Conservation (phyloP, 2,888 invertebrate genomes). For the Beris morrisii region DNA sequence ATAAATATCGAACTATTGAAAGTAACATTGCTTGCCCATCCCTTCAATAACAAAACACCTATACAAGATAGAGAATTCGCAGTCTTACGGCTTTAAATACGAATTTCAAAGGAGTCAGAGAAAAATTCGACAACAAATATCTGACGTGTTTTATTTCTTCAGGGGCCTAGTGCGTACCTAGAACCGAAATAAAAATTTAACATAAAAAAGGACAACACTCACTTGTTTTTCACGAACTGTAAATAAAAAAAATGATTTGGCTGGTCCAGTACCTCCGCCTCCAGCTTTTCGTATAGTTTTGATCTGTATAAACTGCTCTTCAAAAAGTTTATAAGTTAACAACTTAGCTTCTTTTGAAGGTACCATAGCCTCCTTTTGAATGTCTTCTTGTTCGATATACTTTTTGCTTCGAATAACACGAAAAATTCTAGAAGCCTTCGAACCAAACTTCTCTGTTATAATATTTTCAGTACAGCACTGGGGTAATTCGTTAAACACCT, state of each 20-base stretch:
- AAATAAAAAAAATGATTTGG: conserved; percentile 79
- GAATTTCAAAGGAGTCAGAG: too few relatives aligned
- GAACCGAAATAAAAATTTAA: too few relatives aligned
- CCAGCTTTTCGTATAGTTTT: conserved; percentile 73
- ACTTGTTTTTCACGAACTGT: conserved; percentile 69
- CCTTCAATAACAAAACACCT: too few relatives aligned
- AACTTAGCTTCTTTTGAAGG: conserved; percentile 91
- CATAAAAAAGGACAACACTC: conserved; percentile 27
- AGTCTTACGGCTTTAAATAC: too few relatives aligned
- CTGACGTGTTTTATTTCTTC: too few relatives aligned
- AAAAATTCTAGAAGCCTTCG: conserved; percentile 84
- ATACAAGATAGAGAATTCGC: too few relatives aligned
- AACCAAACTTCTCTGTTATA: conserved; percentile 82
- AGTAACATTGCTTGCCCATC: too few relatives aligned
- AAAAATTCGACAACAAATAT: too few relatives aligned
- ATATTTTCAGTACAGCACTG: conserved; percentile 72
- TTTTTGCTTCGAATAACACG: conserved; percentile 78
- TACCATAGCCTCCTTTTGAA: conserved; percentile 91
- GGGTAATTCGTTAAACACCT: conserved; percentile 72
- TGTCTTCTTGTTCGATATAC: conserved; percentile 87
- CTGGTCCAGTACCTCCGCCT: conserved; percentile 70
- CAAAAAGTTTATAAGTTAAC: conserved; percentile 79
- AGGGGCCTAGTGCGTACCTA: too few relatives aligned
- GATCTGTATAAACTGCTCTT: conserved; percentile 62
- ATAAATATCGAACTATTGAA: too few relatives aligned